Evolutionary conservation across 2,113 vertebrate species (phyloP).

Genomic region (Struthio camelus): DNA sequence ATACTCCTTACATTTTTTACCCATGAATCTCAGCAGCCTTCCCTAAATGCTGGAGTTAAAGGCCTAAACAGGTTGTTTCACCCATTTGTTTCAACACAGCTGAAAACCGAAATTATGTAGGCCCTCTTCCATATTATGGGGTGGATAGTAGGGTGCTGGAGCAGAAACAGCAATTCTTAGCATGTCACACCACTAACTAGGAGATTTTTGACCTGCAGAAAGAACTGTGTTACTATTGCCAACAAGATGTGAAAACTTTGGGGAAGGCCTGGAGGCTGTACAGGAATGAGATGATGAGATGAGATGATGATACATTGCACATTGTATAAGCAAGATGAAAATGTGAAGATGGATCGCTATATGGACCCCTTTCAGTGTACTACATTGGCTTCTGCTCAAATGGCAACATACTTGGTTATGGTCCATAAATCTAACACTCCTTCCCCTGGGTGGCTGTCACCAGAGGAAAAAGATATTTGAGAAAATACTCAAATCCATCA

Average conservation of each 20-base stretch:
- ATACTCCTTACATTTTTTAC: not conserved
- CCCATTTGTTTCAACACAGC: not conserved
- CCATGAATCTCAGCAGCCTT: not conserved
- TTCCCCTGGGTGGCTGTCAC: not conserved
- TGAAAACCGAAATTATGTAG: not conserved
- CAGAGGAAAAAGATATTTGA: not conserved
- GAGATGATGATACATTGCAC: not conserved
- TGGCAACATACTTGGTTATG: not conserved
- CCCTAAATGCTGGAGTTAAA: not conserved
- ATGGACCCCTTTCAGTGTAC: not conserved
- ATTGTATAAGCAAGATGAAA: not conserved
- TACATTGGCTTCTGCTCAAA: not conserved
- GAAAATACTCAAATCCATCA: not conserved
- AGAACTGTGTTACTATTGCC: not conserved
- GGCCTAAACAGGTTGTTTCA: not conserved
- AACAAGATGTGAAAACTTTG: not conserved
- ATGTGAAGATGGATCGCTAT: not conserved
- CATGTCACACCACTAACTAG: not conserved
- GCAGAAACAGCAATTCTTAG: not conserved
- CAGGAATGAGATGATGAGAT: not conserved
- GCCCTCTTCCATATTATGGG: not conserved
- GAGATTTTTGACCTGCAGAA: not conserved
- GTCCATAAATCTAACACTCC: not conserved
- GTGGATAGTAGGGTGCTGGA: not conserved
- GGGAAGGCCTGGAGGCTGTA: too few relatives aligned